These are phyloP conservation scores for Lophius piscatorius DNA, from an alignment of 2,113 vertebrate species.

Conservation along the genomic window DNA sequence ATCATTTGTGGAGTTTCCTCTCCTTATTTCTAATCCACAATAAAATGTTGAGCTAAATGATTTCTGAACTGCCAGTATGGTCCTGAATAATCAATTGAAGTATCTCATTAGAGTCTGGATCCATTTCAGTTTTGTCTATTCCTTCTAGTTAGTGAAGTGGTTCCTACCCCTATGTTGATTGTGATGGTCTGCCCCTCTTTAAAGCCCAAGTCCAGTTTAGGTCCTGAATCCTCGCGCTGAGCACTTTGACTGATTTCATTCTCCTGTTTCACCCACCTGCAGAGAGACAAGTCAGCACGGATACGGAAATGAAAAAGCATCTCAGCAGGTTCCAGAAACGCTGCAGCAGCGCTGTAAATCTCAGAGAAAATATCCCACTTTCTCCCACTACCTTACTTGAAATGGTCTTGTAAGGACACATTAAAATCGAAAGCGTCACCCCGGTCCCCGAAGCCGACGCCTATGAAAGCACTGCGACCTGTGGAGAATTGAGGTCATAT, in stretches of 20 bases:
- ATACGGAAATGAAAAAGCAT: conserved; percentile 34
- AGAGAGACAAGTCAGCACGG: conserved; percentile 18
- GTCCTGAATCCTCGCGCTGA: conserved; percentile 84
- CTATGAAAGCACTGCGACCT: conserved; percentile 96
- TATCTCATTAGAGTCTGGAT: background rate
- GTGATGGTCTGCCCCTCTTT: conserved; percentile 98
- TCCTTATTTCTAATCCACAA: too few species aligned
- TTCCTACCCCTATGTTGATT: conserved; percentile 90
- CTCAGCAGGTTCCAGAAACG: background rate
- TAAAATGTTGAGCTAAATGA: too few species aligned
- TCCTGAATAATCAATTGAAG: too few species aligned
- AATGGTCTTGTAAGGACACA: conserved; percentile 95
- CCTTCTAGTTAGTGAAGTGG: background rate
- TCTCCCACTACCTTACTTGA: too few species aligned
- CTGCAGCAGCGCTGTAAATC: background rate
- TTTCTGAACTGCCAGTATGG: too few species aligned
- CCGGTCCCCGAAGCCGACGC: conserved; percentile 92
- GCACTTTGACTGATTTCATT: conserved; percentile 87
- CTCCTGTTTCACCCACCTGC: conserved; percentile 94
- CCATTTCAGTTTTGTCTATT: too few species aligned
- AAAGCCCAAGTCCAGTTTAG: conserved; percentile 93
- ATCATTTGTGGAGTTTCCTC: too few species aligned
- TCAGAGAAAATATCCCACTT: too few species aligned
- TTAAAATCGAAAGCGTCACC: conserved; percentile 98
- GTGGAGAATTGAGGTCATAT: background rate